These are phyloP conservation scores for Otolemur garnettii DNA, from an alignment of 2,113 vertebrate species.

Conservation along the genomic window DNA sequence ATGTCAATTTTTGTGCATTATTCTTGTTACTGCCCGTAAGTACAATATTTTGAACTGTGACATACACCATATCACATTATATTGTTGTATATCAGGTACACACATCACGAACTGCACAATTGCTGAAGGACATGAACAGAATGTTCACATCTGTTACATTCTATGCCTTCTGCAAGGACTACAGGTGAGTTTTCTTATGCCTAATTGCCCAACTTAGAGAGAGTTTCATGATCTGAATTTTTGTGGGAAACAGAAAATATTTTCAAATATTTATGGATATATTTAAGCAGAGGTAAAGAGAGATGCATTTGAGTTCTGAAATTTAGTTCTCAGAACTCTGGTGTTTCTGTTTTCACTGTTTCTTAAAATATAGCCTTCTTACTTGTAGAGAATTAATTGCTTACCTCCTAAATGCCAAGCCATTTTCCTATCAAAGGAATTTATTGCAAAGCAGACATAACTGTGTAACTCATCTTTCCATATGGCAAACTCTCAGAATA, in stretches of 20 bases:
- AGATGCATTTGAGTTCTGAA: constrained; percentile 39
- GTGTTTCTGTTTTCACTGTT: background rate
- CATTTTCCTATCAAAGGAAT: constrained; percentile 61
- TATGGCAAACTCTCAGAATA: background rate
- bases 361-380: constrained; percentile 58
- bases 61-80: background rate
- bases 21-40: background rate
- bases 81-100: background rate
- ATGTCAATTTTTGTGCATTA: background rate
- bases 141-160: background rate
- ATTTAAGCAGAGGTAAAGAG: background rate
- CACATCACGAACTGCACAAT: background rate
- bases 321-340: constrained; percentile 16
- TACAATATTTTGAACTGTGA: background rate
- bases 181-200: fast-evolving
- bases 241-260: background rate
- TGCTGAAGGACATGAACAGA: background rate
- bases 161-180: background rate
- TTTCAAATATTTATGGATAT: background rate
- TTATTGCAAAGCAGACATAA: constrained; percentile 37
- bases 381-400: constrained; percentile 66
- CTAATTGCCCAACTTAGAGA: background rate
- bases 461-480: constrained; percentile 32
- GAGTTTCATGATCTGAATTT: background rate
- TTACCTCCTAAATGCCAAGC: constrained; percentile 65